Evolutionary conservation across 2,113 vertebrate genomes (phyloP), one percentile per base, ranked within the genome.

Genomic region (Bubo bubo): DNA sequence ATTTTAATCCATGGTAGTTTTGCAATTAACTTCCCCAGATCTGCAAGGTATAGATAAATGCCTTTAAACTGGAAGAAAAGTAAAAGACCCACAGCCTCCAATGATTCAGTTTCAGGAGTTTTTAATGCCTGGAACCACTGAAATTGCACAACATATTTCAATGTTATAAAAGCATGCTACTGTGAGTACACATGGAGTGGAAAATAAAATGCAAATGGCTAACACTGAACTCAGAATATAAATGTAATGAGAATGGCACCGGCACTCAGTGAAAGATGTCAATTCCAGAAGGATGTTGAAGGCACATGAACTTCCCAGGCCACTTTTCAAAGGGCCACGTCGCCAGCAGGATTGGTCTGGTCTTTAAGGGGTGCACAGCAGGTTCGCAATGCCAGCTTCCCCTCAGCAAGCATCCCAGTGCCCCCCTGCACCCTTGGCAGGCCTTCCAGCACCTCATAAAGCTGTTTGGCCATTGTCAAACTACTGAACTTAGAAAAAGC

Each of bases 341-440:
- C 6, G 45, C 24, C 74, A 75, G n/a, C 41, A 77, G 39, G 32
- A 66, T 32, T 0, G 0, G 23, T 41, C 30, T 0, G 2, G 17
- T 26, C 50, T n/a, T 45, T 63, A 24, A 27, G 35, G 14, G 58
- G 8, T 55, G 12, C 45, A 47, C 43, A 74, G 49, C 3, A 70
- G 43, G 50, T 45, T 80, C 50, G 45, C 24, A 71, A 56, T 49
- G n/a, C 41, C 70, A 70, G 50, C 12, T 59, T 10, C 41, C 14
- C 23, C 20, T 39, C 13, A 66, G n/a, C 23, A 35, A 71, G 58
- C 47, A 47, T 62, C 52, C 45, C 34, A 53, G 26, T 34, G 88
- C 9, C 5, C 26, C 26, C 23, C 45, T 14, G 27, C 8, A 32
- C 9, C 63, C 72, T 49, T 34, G 77, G 23, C 41, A 80, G 67